Conservation (phyloP, 2,797 vertebrate genomes). For the Myoxocephalus aenaeus region DNA sequence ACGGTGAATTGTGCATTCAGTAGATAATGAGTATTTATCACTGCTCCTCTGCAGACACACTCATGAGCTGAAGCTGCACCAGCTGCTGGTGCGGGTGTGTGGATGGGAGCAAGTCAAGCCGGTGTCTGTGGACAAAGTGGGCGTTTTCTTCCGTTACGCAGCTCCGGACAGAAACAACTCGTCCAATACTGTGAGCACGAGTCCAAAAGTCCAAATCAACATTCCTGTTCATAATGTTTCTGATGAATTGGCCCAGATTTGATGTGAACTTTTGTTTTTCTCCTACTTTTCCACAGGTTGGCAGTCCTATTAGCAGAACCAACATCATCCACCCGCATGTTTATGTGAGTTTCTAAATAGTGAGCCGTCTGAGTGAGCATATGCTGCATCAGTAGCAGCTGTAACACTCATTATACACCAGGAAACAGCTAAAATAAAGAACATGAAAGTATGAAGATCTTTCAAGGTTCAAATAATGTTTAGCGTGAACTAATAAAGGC, state of each 20-base stretch:
- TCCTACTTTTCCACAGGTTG: slow-evolving; percentile 84
- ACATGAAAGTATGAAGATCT: neutral
- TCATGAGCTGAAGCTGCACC: slow-evolving; percentile 96
- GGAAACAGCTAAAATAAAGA: neutral
- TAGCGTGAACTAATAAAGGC: neutral
- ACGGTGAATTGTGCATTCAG: neutral
- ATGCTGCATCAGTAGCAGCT: neutral
- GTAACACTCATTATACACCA: neutral
- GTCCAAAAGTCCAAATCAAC: neutral
- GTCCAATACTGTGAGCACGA: slow-evolving; percentile 89
- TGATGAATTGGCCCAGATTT: neutral
- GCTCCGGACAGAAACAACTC: slow-evolving; percentile 94
- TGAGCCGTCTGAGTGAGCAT: neutral
- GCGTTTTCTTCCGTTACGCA: slow-evolving; percentile 95
- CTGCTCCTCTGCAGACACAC: slow-evolving; percentile 87
- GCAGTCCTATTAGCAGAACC: slow-evolving; percentile 94
- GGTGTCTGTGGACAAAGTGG: slow-evolving; percentile 98
- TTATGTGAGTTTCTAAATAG: slow-evolving; percentile 86
- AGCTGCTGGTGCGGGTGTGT: slow-evolving; percentile 94
- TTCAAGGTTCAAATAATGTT: neutral
- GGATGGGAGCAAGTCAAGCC: slow-evolving; percentile 99
- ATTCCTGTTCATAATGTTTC: neutral
- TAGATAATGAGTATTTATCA: neutral
- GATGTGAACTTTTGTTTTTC: neutral
- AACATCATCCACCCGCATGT: slow-evolving; percentile 99